A percentile compares a stretch with the other conserved stretches of the same genome.
These are phyloP conservation scores for Periophthalmus modestus DNA, from an alignment of 2,113 vertebrate species.

Conservation along the genomic window DNA sequence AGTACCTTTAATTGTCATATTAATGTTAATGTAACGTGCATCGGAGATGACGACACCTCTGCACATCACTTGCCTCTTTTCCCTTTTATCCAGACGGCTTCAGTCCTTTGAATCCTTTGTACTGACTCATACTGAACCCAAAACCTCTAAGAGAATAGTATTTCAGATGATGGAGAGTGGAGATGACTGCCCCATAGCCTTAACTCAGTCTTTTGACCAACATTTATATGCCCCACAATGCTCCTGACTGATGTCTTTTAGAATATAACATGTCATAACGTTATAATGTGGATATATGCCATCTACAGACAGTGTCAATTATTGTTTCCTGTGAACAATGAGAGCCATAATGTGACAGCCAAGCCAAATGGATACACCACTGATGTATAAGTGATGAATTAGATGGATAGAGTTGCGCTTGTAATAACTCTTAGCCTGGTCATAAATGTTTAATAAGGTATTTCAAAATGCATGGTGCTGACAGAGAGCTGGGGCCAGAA, in stretches of 20 bases:
- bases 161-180: constrained; percentile 21
- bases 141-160: constrained; percentile 20
- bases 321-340: constrained; percentile 21
- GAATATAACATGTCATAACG: neutral
- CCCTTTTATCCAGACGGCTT: constrained; percentile 78
- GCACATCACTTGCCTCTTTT: constrained; percentile 40
- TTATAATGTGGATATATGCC: constrained; percentile 3
- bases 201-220: constrained; percentile 19
- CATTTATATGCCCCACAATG: constrained; percentile 20
- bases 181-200: constrained; percentile 25
- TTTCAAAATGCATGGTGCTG: constrained; percentile 38
- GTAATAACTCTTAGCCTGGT: constrained; percentile 30
- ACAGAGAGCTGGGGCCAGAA: constrained; percentile 28
- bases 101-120: constrained; percentile 75
- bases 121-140: constrained; percentile 80
- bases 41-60: constrained; percentile 24
- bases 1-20: no score
- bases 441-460: constrained; percentile 51
- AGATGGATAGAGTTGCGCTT: constrained; percentile 28
- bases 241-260: constrained; percentile 4
- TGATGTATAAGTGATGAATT: constrained; percentile 41
- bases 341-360: constrained; percentile 27
- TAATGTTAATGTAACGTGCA: no score
- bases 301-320: constrained; percentile 12
- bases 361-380: constrained; percentile 29